These are phyloP conservation scores for Actinia tenebrosa DNA, from an alignment of 64 coral and sea anemone species.

Conservation along the genomic window DNA sequence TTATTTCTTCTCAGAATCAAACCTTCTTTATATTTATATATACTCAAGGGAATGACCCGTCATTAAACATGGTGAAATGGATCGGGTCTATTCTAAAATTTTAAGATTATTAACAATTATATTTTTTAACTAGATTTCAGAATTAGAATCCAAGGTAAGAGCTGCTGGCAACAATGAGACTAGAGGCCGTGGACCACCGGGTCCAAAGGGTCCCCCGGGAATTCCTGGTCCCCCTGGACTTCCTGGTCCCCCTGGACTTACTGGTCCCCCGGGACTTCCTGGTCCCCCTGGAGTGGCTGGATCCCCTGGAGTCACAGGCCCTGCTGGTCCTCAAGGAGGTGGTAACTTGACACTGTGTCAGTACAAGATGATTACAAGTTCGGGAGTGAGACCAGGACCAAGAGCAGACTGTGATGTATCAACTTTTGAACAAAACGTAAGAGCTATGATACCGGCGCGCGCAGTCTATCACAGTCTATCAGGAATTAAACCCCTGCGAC, in stretches of 20 bases:
- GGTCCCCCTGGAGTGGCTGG: background rate
- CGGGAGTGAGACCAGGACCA: background rate
- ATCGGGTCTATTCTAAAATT: no score
- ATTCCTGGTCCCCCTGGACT: background rate
- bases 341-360: constrained; percentile 14
- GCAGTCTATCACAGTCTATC: no score
- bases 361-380: constrained; percentile 1
- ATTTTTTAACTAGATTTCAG: background rate
- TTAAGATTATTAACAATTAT: no score
- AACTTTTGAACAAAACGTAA: background rate
- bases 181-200: background rate
- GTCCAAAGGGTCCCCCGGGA: background rate
- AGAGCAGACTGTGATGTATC: background rate
- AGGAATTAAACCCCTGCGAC: no score
- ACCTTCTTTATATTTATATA: no score
- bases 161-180: background rate
- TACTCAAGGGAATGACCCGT: no score
- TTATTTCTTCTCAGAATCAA: no score
- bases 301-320: background rate
- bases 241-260: background rate
- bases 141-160: background rate
- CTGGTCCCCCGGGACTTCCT: background rate
- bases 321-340: background rate
- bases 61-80: no score
- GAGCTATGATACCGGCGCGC: background rate